These are phyloP conservation scores for Crioceris asparagi DNA, from an alignment of 2,888 invertebrate genomes.

Conservation along the genomic window DNA sequence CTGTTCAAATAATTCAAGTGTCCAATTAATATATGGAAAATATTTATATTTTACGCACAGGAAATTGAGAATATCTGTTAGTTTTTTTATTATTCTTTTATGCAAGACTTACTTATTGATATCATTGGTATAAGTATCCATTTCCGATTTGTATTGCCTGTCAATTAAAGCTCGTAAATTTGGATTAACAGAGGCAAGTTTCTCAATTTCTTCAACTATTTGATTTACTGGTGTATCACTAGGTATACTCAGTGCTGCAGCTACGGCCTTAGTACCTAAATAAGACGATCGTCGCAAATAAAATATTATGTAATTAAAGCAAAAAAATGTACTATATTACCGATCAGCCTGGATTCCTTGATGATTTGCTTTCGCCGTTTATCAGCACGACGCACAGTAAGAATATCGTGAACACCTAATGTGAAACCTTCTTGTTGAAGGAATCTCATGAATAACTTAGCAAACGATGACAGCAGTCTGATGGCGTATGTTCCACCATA, in stretches of 20 bases:
- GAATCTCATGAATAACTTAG: conserved; percentile 73
- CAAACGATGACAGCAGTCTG: conserved; percentile 75
- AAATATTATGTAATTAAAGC: neutral
- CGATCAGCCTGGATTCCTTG: conserved; percentile 45
- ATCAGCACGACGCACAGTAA: conserved; percentile 67
- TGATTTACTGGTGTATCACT: conserved; percentile 44
- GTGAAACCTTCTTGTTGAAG: conserved; percentile 90
- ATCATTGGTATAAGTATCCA: conserved; percentile 79
- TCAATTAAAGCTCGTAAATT: conserved; percentile 73
- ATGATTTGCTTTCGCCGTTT: conserved; percentile 59
- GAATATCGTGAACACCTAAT: conserved; percentile 88
- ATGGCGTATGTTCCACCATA: conserved; percentile 85
- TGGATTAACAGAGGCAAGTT: conserved; percentile 56
- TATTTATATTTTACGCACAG: too few species aligned
- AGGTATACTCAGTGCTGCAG: conserved; percentile 59
- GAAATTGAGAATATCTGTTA: too few species aligned
- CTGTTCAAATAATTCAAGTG: too few species aligned
- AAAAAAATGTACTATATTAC: conserved; percentile 10
- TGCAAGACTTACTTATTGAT: conserved; percentile 64
- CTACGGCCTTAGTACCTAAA: conserved; percentile 21
- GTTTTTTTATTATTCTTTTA: too few species aligned
- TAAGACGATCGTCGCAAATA: neutral
- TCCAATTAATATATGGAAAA: too few species aligned
- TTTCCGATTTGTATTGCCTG: conserved; percentile 67
- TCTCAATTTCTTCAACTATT: conserved; percentile 57